phyloP scores from a whole-genome alignment of 2,888 invertebrate species.

The Dromius quadrimaculatus region DNA sequence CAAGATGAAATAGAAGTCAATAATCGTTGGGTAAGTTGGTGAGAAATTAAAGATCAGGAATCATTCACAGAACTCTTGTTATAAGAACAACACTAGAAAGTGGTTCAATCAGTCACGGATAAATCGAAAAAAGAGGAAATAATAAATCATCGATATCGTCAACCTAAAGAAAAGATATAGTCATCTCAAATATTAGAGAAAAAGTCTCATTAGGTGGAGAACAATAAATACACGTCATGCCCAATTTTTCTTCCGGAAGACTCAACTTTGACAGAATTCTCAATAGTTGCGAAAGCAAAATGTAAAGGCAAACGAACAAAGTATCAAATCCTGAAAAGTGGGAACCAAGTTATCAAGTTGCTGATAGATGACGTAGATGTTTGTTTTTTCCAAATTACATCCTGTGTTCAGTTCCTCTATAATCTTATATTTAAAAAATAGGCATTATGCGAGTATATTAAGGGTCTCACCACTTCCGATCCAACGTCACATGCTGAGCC shows the following conservation, averaged over 20 bases:
- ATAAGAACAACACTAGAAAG: slow-evolving; percentile 15
- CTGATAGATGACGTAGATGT: too few species aligned
- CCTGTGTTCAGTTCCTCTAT: too few species aligned
- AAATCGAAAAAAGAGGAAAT: slow-evolving; percentile 31
- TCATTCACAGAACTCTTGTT: slow-evolving; percentile 16
- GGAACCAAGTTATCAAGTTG: too few species aligned
- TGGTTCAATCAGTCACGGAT: slow-evolving; percentile 32
- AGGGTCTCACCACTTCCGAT: too few species aligned
- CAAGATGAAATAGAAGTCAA: slow-evolving; percentile 9
- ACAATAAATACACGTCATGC: slow-evolving; percentile 50
- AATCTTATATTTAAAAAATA: too few species aligned
- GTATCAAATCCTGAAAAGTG: too few species aligned
- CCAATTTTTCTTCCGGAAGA: slow-evolving; percentile 48
- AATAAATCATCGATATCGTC: slow-evolving; percentile 40
- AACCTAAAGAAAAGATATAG: slow-evolving; percentile 33
- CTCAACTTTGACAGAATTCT: too few species aligned
- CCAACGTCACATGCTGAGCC: too few species aligned
- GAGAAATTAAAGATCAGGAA: slow-evolving; percentile 9
- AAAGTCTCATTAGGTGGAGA: slow-evolving; percentile 34
- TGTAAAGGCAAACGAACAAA: too few species aligned
- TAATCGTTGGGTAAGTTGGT: slow-evolving; percentile 17
- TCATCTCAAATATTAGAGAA: slow-evolving; percentile 40
- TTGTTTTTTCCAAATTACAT: too few species aligned
- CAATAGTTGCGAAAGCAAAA: too few species aligned
- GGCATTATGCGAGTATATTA: too few species aligned